These are phyloP conservation scores for Channa striata DNA, from an alignment of 2,797 vertebrate genomes.

Conservation along the genomic window DNA sequence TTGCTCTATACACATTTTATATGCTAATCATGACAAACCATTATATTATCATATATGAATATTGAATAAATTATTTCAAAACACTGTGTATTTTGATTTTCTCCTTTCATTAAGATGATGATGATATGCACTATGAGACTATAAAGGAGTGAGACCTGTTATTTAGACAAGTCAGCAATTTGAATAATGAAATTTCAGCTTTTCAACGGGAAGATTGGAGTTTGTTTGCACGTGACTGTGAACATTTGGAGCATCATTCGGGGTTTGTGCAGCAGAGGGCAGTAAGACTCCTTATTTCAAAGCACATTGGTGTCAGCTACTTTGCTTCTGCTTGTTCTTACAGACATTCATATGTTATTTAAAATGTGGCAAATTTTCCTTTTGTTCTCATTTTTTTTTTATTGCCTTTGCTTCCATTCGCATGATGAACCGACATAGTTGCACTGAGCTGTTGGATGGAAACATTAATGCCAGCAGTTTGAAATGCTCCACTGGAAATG, in stretches of 20 bases:
- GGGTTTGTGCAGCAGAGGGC: conserved; percentile 65
- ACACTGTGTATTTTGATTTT: conserved; percentile 11
- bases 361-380: not conserved
- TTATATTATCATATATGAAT: conserved; percentile 76
- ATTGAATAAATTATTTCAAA: conserved; percentile 87
- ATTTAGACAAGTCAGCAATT: conserved; percentile 4
- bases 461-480: not conserved
- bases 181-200: conserved; percentile 14
- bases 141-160: not conserved
- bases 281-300: conserved; percentile 17
- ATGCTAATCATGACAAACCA: conserved; percentile 75
- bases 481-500: not conserved
- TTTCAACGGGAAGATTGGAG: not conserved
- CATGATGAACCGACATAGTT: not conserved
- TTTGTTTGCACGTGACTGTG: not conserved
- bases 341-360: not conserved
- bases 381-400: not conserved
- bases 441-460: not conserved
- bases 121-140: not conserved
- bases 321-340: not conserved
- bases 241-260: too few relatives aligned
- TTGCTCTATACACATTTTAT: conserved; percentile 87
- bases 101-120: conserved; percentile 32
- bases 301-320: not conserved
- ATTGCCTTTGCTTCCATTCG: not conserved